These are phyloP conservation scores for Scaptomyza graminum DNA, from an alignment of 1,140 invertebrate genomes.

Conservation along the genomic window DNA sequence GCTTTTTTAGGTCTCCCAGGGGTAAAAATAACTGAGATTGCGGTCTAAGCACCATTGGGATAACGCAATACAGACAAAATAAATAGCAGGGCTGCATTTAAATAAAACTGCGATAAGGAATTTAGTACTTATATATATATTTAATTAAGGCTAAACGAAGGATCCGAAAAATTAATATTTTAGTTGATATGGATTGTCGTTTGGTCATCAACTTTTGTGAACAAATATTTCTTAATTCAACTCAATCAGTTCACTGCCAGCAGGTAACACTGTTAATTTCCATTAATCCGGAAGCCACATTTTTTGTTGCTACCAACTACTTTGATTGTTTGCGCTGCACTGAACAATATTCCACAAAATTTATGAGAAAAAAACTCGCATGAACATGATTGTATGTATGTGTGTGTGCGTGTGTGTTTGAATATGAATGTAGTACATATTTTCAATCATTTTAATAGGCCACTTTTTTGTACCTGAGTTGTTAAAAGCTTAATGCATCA, in stretches of 20 bases:
- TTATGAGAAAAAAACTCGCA: not conserved
- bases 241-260: not conserved
- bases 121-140: not conserved
- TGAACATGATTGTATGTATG: constrained; percentile 5
- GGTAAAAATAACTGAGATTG: constrained; percentile 43
- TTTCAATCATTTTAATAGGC: constrained; percentile 77
- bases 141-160: constrained; percentile 4
- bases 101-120: constrained; percentile 6
- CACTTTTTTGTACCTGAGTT: constrained; percentile 57
- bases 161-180: not conserved
- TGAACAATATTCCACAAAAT: constrained; percentile 16
- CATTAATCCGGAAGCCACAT: constrained; percentile 56
- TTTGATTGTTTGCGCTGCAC: constrained; percentile 69
- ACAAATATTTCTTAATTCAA: no score
- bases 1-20: constrained; percentile 20
- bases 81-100: constrained; percentile 16
- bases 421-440: constrained; percentile 4
- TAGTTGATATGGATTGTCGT: not conserved
- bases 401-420: not conserved
- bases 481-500: constrained; percentile 61
- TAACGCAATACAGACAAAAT: constrained; percentile 10
- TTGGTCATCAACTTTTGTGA: no score
- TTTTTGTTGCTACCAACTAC: constrained; percentile 51
- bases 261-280: constrained; percentile 53
- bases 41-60: constrained; percentile 39